Base-by-base conservation (phyloP, 2,113 vertebrate genomes). In the Neogale vison region DNA sequence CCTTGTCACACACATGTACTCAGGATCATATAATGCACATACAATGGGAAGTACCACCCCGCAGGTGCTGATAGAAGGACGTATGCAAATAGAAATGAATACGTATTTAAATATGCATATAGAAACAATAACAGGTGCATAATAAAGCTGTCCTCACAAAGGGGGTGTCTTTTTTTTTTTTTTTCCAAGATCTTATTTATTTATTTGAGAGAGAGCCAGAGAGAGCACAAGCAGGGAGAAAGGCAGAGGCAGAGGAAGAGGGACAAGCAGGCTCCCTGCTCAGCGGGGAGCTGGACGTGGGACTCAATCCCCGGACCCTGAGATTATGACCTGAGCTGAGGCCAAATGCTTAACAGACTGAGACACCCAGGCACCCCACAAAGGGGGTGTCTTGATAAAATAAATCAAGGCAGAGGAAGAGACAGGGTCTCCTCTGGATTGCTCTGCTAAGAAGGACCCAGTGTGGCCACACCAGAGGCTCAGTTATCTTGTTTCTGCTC, bases 211-310 rank as follows among this genome's bases (percentile, higher is more conserved):
- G 65, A 67, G 15, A n/a, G 34, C 18, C 31, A n/a, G 31, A 69
- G 31, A n/a, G 31, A 69, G 15, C 34, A 20, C 34, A n/a, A 69
- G 34, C 3, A 69, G 17, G 34, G 34, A 17, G 34, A 36, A 34
- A 69, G 34, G 17, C 7, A 36, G 67, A 69, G 34, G 67, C 7
- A 20, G 67, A n/a, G 34, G 17, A 9, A 69, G 34, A 69, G 67
- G 34, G 34, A n/a, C 17, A n/a, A 69, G 67, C 67, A 36, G 67
- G 34, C 67, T 69, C 67, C 17, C 34, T 20, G 8, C 34, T n/a
- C 15, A 69, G 34, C 3, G 1, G 34, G 34, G 67, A n/a, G 34
- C 17, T 2, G 3, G 67, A 69, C 0, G 7, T 1, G 4, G 34
- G 34, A 1, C 67, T 69, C 34, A 1, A 36, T 21, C 67, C 34